Conservation (phyloP, 2,113 vertebrate species). For the Hypomesus transpacificus region DNA sequence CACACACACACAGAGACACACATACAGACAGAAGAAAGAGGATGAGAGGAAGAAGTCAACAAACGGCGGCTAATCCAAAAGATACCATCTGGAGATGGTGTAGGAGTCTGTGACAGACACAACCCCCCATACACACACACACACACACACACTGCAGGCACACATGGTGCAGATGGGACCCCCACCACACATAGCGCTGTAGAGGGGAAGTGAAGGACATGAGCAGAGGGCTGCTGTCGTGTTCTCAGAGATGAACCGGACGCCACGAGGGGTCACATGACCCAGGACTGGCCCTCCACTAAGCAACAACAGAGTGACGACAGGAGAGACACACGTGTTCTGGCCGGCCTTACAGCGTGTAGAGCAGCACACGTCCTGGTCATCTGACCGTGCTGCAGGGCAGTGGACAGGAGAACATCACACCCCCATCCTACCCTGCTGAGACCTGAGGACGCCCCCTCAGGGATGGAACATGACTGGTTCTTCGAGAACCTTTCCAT, state of each 20-base stretch:
- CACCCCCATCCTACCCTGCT: no score
- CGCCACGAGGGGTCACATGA: no score
- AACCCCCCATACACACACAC: background rate
- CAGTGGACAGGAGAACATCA: no score
- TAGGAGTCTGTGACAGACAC: slow-evolving; percentile 49
- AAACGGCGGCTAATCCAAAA: slow-evolving; percentile 55
- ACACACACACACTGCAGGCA: slow-evolving; percentile 13
- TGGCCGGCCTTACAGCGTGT: background rate
- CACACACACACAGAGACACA: no score
- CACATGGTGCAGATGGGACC: slow-evolving; percentile 15
- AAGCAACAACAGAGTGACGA: no score
- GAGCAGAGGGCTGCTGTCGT: background rate
- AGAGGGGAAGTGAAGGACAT: slow-evolving; percentile 9
- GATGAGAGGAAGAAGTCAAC: slow-evolving; percentile 43
- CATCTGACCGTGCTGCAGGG: no score
- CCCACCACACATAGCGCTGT: background rate
- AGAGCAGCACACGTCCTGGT: background rate
- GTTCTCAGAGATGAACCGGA: background rate
- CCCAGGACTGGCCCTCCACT: no score
- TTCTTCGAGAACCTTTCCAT: no score
- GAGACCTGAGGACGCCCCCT: no score
- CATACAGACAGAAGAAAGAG: slow-evolving; percentile 38
- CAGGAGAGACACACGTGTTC: no score
- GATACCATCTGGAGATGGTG: slow-evolving; percentile 62
- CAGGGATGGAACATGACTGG: no score